Evolutionary conservation across 2,888 invertebrate genomes (phyloP), one percentile per base, ranked within the genome.

Genomic region (Elgonia sp.): DNA sequence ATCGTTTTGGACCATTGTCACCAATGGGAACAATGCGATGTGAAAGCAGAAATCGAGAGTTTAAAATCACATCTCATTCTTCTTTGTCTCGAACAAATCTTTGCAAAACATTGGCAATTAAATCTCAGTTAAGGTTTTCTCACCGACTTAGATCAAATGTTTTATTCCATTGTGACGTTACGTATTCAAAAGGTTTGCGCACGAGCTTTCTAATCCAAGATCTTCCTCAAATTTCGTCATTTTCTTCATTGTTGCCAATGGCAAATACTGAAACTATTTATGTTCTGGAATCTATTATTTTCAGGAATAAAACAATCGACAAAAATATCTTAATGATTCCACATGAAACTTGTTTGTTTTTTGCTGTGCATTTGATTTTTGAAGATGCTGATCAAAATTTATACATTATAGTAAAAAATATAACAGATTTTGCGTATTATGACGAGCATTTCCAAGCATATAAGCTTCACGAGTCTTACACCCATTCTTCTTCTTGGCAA

Each of bases 371-470:
- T 16, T 18, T 69, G 16, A 77, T 84, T 67, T 18, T 84, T 37
- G 84, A 84, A 69, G 69, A 69, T 62, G 21, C 39, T 46, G 16
- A 50, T 14, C 12, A 67, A 18, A 40, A 20, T 14, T 70, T 84
- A 46, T 84, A 69, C 46, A 55, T 84, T 57, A 37, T 84, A 50
- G 67, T 57, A 16, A 67, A 50, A 67, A 50, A 77, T n/a, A 62
- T 84, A 16, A 67, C 77, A 53, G 39, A 84, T 65, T 84, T 75
- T n/a, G 60, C 77, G 18, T 60, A 69, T 29, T 77, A 84, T 57
- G 77, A 77, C 62, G 60, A 69, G 16, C 84, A 84, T 69, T 76
- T 77, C 39, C 84, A 84, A 70, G 84, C 69, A 16, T 84, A 69
- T 67, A 57, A 29, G 37, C 20, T 84, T 42, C 77, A 84, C 70